Percentiles rank a stretch among this genome's conserved stretches.
Evolutionary conservation across 2,888 invertebrate species (phyloP).

Genomic region (Drosophila subsilvestris): DNA sequence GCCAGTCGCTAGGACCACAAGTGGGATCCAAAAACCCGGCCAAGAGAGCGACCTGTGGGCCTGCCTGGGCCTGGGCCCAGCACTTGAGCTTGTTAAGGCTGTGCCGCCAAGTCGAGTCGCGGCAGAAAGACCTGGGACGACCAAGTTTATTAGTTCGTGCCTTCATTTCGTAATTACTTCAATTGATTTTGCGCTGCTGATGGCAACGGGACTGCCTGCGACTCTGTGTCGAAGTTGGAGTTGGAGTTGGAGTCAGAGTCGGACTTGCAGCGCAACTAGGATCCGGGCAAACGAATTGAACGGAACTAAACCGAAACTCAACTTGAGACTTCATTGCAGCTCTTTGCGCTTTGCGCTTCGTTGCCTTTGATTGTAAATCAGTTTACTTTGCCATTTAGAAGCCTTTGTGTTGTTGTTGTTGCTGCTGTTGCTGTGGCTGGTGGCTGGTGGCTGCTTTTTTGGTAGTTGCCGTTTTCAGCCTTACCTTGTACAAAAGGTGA

Average conservation of each 20-base stretch:
- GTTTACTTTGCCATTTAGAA: conserved; percentile 80
- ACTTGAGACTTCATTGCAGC: conserved; percentile 65
- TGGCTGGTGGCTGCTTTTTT: conserved; percentile 21
- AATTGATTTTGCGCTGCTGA: conserved; percentile 83
- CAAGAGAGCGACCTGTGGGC: conserved; percentile 1
- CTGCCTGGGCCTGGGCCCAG: conserved; percentile 3
- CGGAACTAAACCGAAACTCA: conserved; percentile 52
- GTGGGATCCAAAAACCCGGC: neutral
- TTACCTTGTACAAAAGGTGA: conserved; percentile 73
- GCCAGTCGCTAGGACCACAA: conserved; percentile 43
- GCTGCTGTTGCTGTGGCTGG: conserved; percentile 31
- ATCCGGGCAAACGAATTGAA: conserved; percentile 48
- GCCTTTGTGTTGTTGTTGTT: conserved; percentile 64
- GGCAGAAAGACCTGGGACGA: conserved; percentile 64
- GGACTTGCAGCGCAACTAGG: conserved; percentile 21
- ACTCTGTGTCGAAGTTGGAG: conserved; percentile 7
- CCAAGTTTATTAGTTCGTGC: conserved; percentile 84
- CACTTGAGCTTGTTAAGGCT: conserved; percentile 71
- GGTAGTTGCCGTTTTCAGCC: conserved; percentile 47
- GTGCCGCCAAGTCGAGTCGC: conserved; percentile 60
- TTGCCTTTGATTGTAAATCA: conserved; percentile 80
- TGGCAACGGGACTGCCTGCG: conserved; percentile 53
- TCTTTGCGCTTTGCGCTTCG: conserved; percentile 73
- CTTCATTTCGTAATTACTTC: conserved; percentile 84
- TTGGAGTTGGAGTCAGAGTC: conserved; percentile 22